Conservation (phyloP, 2,113 vertebrate species). For the Salvelinus namaycush region DNA sequence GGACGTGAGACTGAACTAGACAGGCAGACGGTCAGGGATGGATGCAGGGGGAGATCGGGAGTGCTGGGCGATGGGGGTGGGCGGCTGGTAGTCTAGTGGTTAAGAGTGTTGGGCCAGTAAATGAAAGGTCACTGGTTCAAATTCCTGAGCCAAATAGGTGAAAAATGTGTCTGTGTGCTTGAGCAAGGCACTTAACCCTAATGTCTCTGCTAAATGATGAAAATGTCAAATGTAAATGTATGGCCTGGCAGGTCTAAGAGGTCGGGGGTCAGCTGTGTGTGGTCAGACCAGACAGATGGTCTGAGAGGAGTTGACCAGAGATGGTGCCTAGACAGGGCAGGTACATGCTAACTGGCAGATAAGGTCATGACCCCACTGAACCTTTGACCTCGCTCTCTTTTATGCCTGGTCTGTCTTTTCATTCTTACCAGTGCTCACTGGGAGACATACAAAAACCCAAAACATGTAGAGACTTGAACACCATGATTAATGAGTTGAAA, state of each 20-base stretch:
- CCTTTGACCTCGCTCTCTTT: constrained; percentile 51
- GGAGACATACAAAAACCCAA: background rate
- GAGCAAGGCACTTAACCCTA: too few species aligned
- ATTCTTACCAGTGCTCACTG: constrained; percentile 39
- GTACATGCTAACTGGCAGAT: constrained; percentile 38
- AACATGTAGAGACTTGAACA: background rate
- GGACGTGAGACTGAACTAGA: background rate
- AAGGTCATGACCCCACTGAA: constrained; percentile 46
- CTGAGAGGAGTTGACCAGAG: constrained; percentile 40
- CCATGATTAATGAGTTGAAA: background rate
- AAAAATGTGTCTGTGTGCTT: too few species aligned
- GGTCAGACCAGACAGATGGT: constrained; percentile 4
- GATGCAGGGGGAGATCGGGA: background rate
- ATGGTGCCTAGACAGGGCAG: constrained; percentile 54
- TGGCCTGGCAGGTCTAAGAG: background rate
- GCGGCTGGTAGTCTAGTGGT: too few species aligned
- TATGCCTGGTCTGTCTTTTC: constrained; percentile 48
- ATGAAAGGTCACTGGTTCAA: too few species aligned
- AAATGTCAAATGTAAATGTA: too few species aligned
- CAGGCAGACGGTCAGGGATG: background rate
- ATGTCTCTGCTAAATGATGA: too few species aligned
- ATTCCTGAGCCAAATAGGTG: too few species aligned
- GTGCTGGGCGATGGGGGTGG: background rate
- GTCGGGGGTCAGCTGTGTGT: constrained; percentile 21
- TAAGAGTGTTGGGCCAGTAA: too few species aligned